Evolutionary conservation across 2,113 vertebrate genomes (phyloP).

Genomic region (Mungos mungo): DNA sequence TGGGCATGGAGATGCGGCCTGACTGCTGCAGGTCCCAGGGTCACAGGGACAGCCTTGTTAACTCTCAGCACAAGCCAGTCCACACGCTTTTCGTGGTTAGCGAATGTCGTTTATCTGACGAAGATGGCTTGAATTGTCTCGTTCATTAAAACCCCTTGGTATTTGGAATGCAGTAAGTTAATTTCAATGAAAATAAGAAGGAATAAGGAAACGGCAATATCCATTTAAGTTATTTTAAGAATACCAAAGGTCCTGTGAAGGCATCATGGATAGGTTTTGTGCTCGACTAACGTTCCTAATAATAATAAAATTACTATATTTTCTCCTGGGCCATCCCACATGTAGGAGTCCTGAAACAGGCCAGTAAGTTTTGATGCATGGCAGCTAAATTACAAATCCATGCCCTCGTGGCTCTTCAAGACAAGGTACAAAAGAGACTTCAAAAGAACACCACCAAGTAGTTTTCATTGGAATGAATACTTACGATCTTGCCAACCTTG

Average conservation of each 20-base stretch:
- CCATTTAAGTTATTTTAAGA: slow-evolving; percentile 51
- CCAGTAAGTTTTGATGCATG: neutral
- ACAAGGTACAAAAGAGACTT: neutral
- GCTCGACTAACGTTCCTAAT: slow-evolving; percentile 2
- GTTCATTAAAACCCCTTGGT: slow-evolving; percentile 44
- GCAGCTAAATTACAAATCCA: neutral
- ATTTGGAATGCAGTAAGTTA: slow-evolving; percentile 39
- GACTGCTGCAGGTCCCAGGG: neutral
- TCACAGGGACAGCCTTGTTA: slow-evolving; percentile 33
- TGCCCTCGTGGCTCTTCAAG: neutral
- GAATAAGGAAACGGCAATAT: neutral
- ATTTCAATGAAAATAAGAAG: slow-evolving; percentile 28
- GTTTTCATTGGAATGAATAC: neutral
- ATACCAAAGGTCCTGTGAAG: neutral
- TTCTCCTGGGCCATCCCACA: neutral
- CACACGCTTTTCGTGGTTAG: neutral
- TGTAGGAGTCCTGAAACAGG: neutral
- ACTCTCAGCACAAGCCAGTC: slow-evolving; percentile 29
- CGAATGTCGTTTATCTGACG: slow-evolving; percentile 45
- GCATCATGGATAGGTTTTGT: neutral
- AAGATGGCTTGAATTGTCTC: slow-evolving; percentile 43
- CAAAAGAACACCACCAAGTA: neutral
- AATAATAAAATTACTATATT: neutral
- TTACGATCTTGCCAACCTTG: neutral
- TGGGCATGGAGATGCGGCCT: neutral